A percentile compares a stretch with the other conserved stretches of the same genome.
Evolutionary conservation across 2,797 vertebrate species (phyloP).

Genomic region (Borostomias antarcticus): DNA sequence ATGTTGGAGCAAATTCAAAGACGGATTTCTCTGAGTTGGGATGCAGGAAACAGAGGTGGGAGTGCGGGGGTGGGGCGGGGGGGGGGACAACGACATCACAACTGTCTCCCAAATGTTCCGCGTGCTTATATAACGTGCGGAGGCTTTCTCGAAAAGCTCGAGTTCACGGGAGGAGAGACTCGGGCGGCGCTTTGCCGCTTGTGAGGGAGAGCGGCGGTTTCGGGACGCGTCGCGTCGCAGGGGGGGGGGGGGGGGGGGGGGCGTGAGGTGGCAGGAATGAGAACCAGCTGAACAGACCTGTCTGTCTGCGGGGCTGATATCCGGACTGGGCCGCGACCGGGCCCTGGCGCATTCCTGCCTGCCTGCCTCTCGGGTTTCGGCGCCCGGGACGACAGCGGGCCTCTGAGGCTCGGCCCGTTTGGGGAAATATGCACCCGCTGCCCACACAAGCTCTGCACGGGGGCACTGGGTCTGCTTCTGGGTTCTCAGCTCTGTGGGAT

Average conservation of each 20-base stretch:
- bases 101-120: constrained; percentile 16
- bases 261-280: constrained; percentile 62
- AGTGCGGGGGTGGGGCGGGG: not conserved
- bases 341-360: constrained; percentile 63
- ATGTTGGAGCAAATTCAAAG: constrained; percentile 53
- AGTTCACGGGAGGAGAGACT: constrained; percentile 20
- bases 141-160: not conserved
- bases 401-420: constrained; percentile 28
- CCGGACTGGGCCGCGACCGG: constrained; percentile 58
- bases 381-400: constrained; percentile 58
- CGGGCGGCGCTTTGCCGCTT: constrained; percentile 9
- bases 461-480: constrained; percentile 41
- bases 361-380: constrained; percentile 69
- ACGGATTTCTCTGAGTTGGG: constrained; percentile 41
- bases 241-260: constrained; percentile 48
- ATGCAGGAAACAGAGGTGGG: constrained; percentile 53
- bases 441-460: constrained; percentile 59
- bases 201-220: constrained; percentile 44
- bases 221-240: constrained; percentile 27
- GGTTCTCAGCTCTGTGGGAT: not conserved
- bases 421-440: constrained; percentile 59
- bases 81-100: constrained; percentile 4
- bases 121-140: not conserved
- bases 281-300: constrained; percentile 69
- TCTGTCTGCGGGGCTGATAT: constrained; percentile 57